These are phyloP conservation scores for Subacronicta megacephala DNA, from an alignment of 2,888 invertebrate species.

Conservation along the genomic window DNA sequence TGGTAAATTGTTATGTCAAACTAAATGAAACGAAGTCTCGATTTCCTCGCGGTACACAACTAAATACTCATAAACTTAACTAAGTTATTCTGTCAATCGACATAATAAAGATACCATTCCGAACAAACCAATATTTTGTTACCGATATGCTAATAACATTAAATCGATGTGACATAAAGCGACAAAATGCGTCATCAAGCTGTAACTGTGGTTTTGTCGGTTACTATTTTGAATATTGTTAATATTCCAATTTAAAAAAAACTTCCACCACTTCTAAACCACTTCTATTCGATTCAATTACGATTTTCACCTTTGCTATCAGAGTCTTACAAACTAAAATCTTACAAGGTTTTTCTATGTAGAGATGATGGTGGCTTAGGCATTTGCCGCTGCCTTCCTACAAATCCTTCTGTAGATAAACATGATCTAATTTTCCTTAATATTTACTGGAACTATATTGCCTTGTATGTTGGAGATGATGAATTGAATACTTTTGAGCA, in stretches of 20 bases:
- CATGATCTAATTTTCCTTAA: too few species aligned
- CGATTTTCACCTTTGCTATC: too few species aligned
- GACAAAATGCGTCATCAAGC: slow-evolving; percentile 18
- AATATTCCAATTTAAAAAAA: not conserved
- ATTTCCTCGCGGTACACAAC: slow-evolving; percentile 14
- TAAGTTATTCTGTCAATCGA: slow-evolving; percentile 52
- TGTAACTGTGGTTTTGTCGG: not conserved
- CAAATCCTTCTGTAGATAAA: too few species aligned
- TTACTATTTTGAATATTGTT: not conserved
- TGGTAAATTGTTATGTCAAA: slow-evolving; percentile 14
- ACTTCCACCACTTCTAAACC: too few species aligned
- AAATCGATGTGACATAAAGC: slow-evolving; percentile 21
- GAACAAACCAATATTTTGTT: slow-evolving; percentile 39
- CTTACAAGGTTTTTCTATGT: too few species aligned
- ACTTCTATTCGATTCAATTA: too few species aligned
- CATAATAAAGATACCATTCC: slow-evolving; percentile 48
- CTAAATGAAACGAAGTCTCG: slow-evolving; percentile 13
- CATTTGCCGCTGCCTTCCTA: too few species aligned
- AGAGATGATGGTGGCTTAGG: too few species aligned
- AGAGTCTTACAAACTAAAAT: too few species aligned
- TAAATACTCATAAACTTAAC: slow-evolving; percentile 37
- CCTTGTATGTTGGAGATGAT: too few species aligned
- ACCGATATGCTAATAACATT: slow-evolving; percentile 42
- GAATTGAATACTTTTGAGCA: too few species aligned
- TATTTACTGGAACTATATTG: too few species aligned